Evolutionary conservation across 2,797 vertebrate genomes (phyloP), one percentile per base, ranked within the genome.

Genomic region (Crenuchus spilurus): DNA sequence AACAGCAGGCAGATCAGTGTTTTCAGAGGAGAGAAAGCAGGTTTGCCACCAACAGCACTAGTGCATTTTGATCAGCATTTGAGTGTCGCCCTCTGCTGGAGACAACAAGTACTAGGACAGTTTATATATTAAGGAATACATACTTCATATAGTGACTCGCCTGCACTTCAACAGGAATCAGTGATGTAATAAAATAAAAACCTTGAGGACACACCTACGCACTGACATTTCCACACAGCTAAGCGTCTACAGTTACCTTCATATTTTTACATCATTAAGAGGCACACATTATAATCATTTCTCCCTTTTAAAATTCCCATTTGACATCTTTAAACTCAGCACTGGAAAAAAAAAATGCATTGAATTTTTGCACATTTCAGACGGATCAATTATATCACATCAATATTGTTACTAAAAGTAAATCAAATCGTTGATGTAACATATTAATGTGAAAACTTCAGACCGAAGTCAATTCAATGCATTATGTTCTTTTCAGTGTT

Each of bases 171-270:
- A 65, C 74, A 74, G 58, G 41, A 79, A 74, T 66, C 60, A 65
- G 60, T 70, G 49, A 33, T 65, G 60, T 39, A 58, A 46, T 46
- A n/a, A 20, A 74, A 39, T 48, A 51, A 37, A 51, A 55, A 70
- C 4, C n/a, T 48, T 30, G n/a, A 60, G 48, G 66, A 70, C 74
- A 46, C 30, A 62, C 60, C 26, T 75, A 65, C 9, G 16, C 42
- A 64, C 61, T 64, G 39, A 46, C 61, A 44, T 28, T 46, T 31
- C 74, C 74, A 76, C 52, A 71, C 51, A 65, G 58, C 68, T 76
- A 79, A 82, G 78, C 70, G 65, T 74, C 64, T 66, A 78, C 69
- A 73, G 42, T 75, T 51, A 57, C 67, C 74, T 73, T 72, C 62
- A 72, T 72, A 61, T 57, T 24, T n/a, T 41, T 37, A 70, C 39